Conservation (phyloP, 1,140 invertebrate genomes). For the Sycobia sp. region DNA sequence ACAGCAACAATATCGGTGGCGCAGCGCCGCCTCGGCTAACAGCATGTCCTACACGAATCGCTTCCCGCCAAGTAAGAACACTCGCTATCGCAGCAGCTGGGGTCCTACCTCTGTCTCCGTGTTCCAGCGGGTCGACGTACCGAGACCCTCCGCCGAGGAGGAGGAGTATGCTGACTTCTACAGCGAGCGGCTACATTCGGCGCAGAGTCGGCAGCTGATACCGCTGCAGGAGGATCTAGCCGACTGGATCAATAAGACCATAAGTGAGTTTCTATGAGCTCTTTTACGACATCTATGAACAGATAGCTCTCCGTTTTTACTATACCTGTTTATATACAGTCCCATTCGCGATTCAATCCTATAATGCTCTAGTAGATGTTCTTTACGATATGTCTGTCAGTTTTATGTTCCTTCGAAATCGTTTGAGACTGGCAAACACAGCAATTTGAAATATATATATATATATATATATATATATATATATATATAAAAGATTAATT, state of each 20-base stretch:
- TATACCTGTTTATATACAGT: too few species aligned
- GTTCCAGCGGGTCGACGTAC: constrained; percentile 65
- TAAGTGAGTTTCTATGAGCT: constrained; percentile 66
- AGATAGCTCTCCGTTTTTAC: too few species aligned
- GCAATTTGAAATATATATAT: too few species aligned
- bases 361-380: too few species aligned
- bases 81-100: constrained; percentile 70
- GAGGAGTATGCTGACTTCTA: constrained; percentile 76
- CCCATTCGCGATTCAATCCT: too few species aligned
- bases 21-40: neutral
- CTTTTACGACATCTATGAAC: too few species aligned
- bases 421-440: too few species aligned
- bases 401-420: too few species aligned
- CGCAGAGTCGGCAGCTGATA: constrained; percentile 78
- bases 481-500: too few species aligned
- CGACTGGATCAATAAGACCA: constrained; percentile 84
- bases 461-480: too few species aligned
- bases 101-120: constrained; percentile 65
- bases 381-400: too few species aligned
- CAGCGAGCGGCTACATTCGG: constrained; percentile 75
- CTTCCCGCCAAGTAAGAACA: constrained; percentile 65
- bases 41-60: constrained; percentile 67
- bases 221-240: constrained; percentile 84
- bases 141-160: constrained; percentile 66
- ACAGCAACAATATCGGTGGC: too few species aligned